These are phyloP conservation scores for Coregonus clupeaformis DNA, from an alignment of 2,113 vertebrate species.

Conservation along the genomic window DNA sequence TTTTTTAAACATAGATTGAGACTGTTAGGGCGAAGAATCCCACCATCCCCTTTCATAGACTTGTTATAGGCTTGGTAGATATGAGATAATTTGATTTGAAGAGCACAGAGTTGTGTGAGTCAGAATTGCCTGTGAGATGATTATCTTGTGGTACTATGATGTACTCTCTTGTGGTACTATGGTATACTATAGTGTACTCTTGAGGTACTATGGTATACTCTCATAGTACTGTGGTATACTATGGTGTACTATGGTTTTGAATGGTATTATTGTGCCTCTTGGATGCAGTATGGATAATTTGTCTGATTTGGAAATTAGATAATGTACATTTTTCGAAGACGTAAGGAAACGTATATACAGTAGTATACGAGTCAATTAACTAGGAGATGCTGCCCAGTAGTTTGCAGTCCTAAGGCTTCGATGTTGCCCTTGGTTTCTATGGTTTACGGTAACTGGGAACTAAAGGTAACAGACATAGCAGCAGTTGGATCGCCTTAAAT, in stretches of 20 bases:
- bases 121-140: background rate
- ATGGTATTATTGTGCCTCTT: slow-evolving; percentile 16
- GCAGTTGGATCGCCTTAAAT: background rate
- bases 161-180: no score
- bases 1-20: background rate
- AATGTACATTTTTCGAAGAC: background rate
- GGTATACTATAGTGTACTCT: no score
- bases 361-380: background rate
- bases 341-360: background rate
- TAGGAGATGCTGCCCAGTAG: background rate
- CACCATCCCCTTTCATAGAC: background rate
- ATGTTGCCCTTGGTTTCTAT: background rate
- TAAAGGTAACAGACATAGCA: background rate
- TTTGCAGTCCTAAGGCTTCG: background rate
- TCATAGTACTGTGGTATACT: no score
- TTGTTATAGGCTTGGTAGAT: background rate
- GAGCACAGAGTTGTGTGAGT: background rate
- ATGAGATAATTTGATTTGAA: background rate
- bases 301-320: background rate
- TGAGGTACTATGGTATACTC: no score
- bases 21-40: background rate
- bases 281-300: slow-evolving; percentile 26
- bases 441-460: background rate
- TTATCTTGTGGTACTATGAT: no score
- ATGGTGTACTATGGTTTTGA: background rate